phyloP scores from a whole-genome alignment of 2,888 invertebrate species.

The Sphinx pinastri region DNA sequence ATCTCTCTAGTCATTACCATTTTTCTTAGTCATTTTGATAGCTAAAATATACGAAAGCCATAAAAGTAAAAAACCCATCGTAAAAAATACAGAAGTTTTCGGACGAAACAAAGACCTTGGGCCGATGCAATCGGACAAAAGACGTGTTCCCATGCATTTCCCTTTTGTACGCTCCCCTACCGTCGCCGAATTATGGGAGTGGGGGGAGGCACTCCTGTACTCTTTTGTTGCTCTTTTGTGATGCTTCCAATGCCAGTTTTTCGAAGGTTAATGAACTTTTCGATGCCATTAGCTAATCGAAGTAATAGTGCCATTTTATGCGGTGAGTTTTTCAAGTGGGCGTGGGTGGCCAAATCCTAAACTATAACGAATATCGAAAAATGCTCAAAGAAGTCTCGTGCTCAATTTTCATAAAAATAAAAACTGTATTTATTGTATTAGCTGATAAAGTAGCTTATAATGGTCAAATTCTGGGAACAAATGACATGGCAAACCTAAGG shows the following conservation, averaged over 20 bases:
- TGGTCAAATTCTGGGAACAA: too few relatives aligned
- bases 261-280: constrained; percentile 1
- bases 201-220: constrained; percentile 4
- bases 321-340: too few relatives aligned
- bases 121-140: constrained; percentile 31
- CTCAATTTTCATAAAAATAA: too few relatives aligned
- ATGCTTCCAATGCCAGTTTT: not conserved
- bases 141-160: constrained; percentile 33
- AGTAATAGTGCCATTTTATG: too few relatives aligned
- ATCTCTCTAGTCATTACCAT: too few relatives aligned
- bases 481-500: too few relatives aligned
- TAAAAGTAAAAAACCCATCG: not conserved
- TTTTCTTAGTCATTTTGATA: not conserved
- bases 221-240: constrained; percentile 18
- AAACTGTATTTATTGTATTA: too few relatives aligned
- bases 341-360: too few relatives aligned
- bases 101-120: constrained; percentile 14
- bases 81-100: not conserved
- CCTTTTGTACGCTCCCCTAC: constrained; percentile 30
- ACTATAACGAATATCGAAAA: too few relatives aligned
- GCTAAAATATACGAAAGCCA: not conserved
- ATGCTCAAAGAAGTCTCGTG: too few relatives aligned
- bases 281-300: not conserved
- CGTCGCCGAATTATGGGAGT: constrained; percentile 16
- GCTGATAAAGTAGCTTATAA: too few relatives aligned